Evolutionary conservation across 2,888 invertebrate species (phyloP).

Genomic region (Drosophila monieri): DNA sequence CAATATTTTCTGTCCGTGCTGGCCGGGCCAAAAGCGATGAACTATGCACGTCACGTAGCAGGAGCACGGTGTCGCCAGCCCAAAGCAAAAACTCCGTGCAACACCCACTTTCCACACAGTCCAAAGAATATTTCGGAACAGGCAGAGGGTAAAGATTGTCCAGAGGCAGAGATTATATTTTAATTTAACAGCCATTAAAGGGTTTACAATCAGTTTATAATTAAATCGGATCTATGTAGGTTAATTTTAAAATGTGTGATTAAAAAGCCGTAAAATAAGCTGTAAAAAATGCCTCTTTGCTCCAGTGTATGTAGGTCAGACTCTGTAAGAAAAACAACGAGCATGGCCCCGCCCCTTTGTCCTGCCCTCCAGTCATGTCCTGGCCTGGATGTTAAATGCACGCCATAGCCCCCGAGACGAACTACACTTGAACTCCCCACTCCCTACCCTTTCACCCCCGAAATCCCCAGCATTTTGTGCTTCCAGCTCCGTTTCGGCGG

Average conservation of each 20-base stretch:
- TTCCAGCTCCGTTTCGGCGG: conserved; percentile 45
- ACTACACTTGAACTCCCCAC: conserved; percentile 66
- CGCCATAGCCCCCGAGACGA: conserved; percentile 74
- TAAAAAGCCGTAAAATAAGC: neutral
- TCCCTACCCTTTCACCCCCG: conserved; percentile 3
- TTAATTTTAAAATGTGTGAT: neutral
- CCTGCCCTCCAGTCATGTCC: conserved; percentile 31
- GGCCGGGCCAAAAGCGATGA: conserved; percentile 62
- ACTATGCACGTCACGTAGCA: conserved; percentile 77
- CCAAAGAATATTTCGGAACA: neutral
- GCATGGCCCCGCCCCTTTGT: conserved; percentile 47
- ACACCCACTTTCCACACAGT: conserved; percentile 25
- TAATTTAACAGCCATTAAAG: neutral
- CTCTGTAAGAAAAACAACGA: conserved; percentile 37
- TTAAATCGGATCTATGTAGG: neutral
- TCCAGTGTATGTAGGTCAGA: conserved; percentile 22
- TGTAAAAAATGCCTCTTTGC: neutral
- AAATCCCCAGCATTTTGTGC: conserved; percentile 4
- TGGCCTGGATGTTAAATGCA: conserved; percentile 69
- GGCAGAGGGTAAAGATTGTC: conserved; percentile 2
- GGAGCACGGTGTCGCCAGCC: conserved; percentile 45
- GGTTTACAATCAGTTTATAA: neutral
- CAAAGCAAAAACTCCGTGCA: conserved; percentile 19
- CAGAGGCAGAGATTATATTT: neutral
- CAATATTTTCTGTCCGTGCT: conserved; percentile 69